Evolutionary conservation across 1,140 invertebrate species (phyloP).

Genomic region (Meloidogyne hapla): DNA sequence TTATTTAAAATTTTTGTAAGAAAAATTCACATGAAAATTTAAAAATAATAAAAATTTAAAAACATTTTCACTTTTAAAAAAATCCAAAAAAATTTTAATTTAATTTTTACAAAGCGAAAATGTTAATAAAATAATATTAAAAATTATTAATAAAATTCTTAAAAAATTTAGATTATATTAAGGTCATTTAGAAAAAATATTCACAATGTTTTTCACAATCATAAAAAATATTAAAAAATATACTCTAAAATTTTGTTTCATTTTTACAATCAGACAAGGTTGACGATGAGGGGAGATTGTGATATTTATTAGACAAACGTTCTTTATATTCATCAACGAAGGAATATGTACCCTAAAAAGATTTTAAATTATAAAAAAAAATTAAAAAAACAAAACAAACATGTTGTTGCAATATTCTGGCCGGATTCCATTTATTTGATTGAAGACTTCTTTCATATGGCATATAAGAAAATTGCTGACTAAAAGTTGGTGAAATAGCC

Average conservation of each 20-base stretch:
- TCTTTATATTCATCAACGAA: background rate
- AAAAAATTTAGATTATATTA: background rate
- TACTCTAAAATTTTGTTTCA: background rate
- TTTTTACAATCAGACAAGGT: background rate
- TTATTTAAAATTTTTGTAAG: no score
- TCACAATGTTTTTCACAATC: slow-evolving; percentile 5
- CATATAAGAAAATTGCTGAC: background rate
- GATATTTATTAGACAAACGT: background rate
- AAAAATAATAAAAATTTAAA: background rate
- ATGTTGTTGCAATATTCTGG: background rate
- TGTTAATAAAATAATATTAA: no score
- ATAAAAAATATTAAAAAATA: background rate
- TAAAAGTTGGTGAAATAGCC: background rate
- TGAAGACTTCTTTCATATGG: background rate
- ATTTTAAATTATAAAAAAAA: background rate
- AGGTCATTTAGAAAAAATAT: background rate
- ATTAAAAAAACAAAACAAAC: background rate
- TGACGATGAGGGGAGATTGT: background rate
- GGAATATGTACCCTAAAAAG: background rate
- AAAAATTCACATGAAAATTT: background rate
- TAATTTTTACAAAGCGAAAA: no score
- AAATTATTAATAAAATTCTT: background rate
- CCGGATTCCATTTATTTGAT: background rate
- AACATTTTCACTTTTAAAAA: no score
- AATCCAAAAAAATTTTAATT: no score